Evolutionary conservation across 2,113 vertebrate genomes (phyloP).

Genomic region (Anhinga rufa): DNA sequence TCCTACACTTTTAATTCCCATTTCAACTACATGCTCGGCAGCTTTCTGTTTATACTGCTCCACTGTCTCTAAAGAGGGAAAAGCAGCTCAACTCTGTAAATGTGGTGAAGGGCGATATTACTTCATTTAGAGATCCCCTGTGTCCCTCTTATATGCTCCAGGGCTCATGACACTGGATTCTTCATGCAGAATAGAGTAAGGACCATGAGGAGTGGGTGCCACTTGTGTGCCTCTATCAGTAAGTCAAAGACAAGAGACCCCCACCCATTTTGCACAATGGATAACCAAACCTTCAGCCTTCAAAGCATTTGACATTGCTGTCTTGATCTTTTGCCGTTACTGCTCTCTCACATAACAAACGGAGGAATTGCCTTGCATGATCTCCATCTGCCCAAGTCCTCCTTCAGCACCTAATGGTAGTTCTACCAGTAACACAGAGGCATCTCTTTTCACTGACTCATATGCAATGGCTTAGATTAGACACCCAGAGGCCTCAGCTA

Average conservation of each 20-base stretch:
- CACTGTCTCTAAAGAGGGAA: not conserved
- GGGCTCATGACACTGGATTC: not conserved
- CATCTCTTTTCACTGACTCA: not conserved
- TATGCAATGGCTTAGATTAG: not conserved
- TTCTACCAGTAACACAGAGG: not conserved
- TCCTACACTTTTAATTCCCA: not conserved
- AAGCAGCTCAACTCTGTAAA: not conserved
- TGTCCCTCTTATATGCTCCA: not conserved
- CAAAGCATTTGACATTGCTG: not conserved
- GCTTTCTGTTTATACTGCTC: not conserved
- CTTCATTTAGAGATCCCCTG: not conserved
- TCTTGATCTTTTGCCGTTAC: not conserved
- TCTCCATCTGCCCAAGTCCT: not conserved
- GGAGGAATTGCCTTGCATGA: not conserved
- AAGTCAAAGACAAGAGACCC: not conserved
- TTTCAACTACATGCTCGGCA: not conserved
- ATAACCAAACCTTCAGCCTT: not conserved
- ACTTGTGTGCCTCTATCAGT: not conserved
- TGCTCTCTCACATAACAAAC: not conserved
- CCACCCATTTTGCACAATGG: accelerated
- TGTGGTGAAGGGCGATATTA: not conserved
- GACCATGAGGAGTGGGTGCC: not conserved
- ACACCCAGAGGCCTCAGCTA: not conserved
- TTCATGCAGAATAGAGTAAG: not conserved
- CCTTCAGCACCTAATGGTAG: not conserved